Evolutionary conservation across 2,888 invertebrate genomes (phyloP), one percentile per base, ranked within the genome.

Genomic region (Sinotaia quadrata): DNA sequence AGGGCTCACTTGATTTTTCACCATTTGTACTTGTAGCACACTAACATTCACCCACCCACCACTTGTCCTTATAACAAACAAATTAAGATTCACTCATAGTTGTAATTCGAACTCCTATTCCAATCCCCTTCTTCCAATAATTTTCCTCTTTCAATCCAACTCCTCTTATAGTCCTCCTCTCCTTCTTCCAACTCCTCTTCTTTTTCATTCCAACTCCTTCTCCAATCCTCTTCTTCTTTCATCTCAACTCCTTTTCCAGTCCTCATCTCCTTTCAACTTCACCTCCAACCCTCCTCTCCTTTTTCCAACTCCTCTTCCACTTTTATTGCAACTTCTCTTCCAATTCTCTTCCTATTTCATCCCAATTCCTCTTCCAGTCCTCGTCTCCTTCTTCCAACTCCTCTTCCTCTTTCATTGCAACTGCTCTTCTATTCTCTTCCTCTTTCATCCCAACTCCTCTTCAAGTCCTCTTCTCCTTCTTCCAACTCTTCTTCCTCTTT

Each of bases 311-410:
- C 5, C 21, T n/a, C n/a, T 52, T 37, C 37, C 29, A n/a, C 37
- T 63, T 54, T 36, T 24, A 15, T 18, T n/a, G n/a, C n/a, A n/a
- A n/a, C n/a, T n/a, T n/a, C n/a, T n/a, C n/a, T n/a, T n/a, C n/a
- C n/a, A n/a, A n/a, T n/a, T 52, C 51, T 52, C 29, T 36, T 33
- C 29, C 37, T 60, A 15, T 29, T 31, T 52, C n/a, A 27, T 57
- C 36, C 34, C 21, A 31, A 37, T 57, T n/a, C 44, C 44, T 41
- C 31, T 65, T 47, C 44, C 29, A 18, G n/a, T 65, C 56, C 44
- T 10, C 44, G 44, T 65, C 29, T 41, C 44, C 31, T n/a, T 52
- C 41, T 52, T 31, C 52, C 52, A 37, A n/a, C 15, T 27, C 37
- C 37, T 51, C 52, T 60, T 21, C 31, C 59, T 51, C 21, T 27